phyloP scores from a whole-genome alignment of 2,888 invertebrate genomes.

The Nephrotoma appendiculata region DNA sequence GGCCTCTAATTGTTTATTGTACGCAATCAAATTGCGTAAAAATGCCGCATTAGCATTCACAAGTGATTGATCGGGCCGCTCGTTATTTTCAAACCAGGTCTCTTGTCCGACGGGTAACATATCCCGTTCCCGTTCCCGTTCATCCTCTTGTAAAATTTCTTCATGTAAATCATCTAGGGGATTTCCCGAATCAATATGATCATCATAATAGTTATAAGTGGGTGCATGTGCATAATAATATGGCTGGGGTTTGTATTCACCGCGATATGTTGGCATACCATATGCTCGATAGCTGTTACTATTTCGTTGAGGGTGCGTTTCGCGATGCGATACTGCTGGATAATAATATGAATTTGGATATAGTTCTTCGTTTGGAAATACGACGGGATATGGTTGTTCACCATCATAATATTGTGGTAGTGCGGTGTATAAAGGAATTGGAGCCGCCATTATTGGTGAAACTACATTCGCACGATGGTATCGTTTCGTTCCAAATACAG shows the following conservation, averaged over 20 bases:
- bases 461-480: slow-evolving; percentile 13
- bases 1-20: slow-evolving; percentile 39
- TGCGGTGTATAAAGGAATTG: slow-evolving; percentile 9
- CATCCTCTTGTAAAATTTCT: slow-evolving; percentile 44
- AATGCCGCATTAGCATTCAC: slow-evolving; percentile 21
- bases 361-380: slow-evolving; percentile 1
- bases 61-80: slow-evolving; percentile 31
- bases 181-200: slow-evolving; percentile 28
- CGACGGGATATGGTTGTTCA: not conserved
- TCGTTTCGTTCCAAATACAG: slow-evolving; percentile 16
- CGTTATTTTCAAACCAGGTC: slow-evolving; percentile 42
- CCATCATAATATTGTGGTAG: slow-evolving; percentile 13
- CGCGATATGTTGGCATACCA: slow-evolving; percentile 19
- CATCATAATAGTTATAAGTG: slow-evolving; percentile 31
- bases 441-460: slow-evolving; percentile 6
- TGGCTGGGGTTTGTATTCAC: slow-evolving; percentile 23
- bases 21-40: slow-evolving; percentile 49
- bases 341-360: slow-evolving; percentile 14
- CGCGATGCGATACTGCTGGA: slow-evolving; percentile 13
- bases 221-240: slow-evolving; percentile 34
- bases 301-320: slow-evolving; percentile 12
- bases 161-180: slow-evolving; percentile 41
- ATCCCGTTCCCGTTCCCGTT: slow-evolving; percentile 33
- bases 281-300: slow-evolving; percentile 10
- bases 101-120: slow-evolving; percentile 37